phyloP scores from a whole-genome alignment of 2,113 vertebrate species.

The Callipepla squamata region DNA sequence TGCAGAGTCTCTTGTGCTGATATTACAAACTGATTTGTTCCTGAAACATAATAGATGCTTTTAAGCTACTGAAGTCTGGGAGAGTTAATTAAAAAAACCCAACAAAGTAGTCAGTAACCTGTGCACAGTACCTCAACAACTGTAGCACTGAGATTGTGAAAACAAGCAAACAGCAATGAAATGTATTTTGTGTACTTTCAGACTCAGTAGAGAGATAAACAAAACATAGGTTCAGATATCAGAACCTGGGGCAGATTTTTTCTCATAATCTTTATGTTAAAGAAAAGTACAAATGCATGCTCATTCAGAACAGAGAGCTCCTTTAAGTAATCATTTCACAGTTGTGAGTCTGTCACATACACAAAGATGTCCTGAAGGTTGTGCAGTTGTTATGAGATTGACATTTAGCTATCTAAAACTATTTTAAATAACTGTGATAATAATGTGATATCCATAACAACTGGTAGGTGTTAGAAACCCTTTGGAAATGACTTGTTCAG shows the following conservation, averaged over 20 bases:
- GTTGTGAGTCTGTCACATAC: not conserved
- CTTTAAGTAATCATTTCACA: not conserved
- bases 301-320: not conserved
- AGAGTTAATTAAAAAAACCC: not conserved
- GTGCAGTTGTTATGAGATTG: slow-evolving; percentile 29
- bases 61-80: not conserved
- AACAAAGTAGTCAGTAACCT: not conserved
- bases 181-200: not conserved
- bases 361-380: slow-evolving; percentile 49
- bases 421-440: slow-evolving; percentile 59
- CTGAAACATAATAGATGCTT: not conserved
- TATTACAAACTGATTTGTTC: not conserved
- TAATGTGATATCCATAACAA: slow-evolving; percentile 42
- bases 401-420: slow-evolving; percentile 66
- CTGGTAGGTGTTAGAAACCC: slow-evolving; percentile 52
- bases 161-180: not conserved
- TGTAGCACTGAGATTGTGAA: not conserved
- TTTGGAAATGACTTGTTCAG: slow-evolving; percentile 24
- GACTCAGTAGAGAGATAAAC: not conserved
- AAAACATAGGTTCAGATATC: not conserved
- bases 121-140: not conserved
- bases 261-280: rapidly evolving
- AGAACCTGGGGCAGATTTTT: not conserved
- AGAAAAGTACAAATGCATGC: not conserved
- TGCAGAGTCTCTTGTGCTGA: not conserved